phyloP scores from a whole-genome alignment of 2,113 vertebrate genomes.

The Callospermophilus lateralis region DNA sequence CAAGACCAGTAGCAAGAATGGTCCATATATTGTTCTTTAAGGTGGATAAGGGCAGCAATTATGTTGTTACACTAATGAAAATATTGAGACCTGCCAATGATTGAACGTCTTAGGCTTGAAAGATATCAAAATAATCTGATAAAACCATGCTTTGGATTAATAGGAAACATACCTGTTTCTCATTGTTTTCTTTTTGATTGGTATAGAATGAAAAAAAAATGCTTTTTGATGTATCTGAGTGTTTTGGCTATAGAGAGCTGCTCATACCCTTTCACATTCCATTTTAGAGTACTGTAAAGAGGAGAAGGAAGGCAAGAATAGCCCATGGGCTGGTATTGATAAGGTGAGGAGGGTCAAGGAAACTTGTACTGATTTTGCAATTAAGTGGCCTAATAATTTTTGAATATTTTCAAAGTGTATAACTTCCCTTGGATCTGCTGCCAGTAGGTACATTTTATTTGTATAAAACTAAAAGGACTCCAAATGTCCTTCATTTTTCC shows the following conservation, averaged over 20 bases:
- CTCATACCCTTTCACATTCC: not conserved
- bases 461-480: constrained; percentile 5
- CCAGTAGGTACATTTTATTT: not conserved
- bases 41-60: not conserved
- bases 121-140: not conserved
- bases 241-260: not conserved
- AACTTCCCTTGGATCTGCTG: not conserved
- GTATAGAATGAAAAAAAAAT: not conserved
- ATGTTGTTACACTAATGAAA: not conserved
- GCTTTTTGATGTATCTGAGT: not conserved
- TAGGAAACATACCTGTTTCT: not conserved
- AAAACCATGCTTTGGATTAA: not conserved
- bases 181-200: not conserved
- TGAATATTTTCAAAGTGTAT: constrained; percentile 35
- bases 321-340: not conserved
- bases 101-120: not conserved
- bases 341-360: not conserved
- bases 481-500: not conserved
- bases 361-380: not conserved
- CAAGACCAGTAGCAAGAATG: not conserved
- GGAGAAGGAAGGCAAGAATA: not conserved
- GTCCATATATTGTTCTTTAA: not conserved
- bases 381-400: not conserved
- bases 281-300: not conserved
- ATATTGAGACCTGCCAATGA: not conserved